phyloP scores from a whole-genome alignment of 2,113 vertebrate genomes.

The Natator depressus region DNA sequence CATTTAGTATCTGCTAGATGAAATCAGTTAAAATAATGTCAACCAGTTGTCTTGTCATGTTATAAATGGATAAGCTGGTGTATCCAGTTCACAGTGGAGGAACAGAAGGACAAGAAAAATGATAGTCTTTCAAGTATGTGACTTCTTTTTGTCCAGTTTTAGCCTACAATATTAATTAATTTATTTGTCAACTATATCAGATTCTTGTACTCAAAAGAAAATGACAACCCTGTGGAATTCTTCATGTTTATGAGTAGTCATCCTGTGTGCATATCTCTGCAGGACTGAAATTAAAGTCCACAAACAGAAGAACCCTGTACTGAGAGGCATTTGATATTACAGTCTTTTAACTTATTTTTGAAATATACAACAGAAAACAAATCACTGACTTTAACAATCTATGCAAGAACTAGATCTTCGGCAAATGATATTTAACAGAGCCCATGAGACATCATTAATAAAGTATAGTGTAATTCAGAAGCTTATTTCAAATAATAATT shows the following conservation, averaged over 20 bases:
- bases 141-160: not conserved
- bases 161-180: not conserved
- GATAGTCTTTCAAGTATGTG: fast-evolving
- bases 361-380: not conserved
- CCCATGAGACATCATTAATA: fast-evolving
- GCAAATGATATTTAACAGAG: not conserved
- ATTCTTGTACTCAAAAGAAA: not conserved
- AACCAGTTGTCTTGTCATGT: not conserved
- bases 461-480: not conserved
- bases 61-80: not conserved
- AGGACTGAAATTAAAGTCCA: not conserved
- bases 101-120: not conserved
- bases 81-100: not conserved
- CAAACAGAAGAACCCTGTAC: not conserved
- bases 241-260: fast-evolving
- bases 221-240: not conserved
- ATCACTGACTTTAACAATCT: not conserved
- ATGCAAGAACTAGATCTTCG: not conserved
- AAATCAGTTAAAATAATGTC: not conserved
- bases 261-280: not conserved
- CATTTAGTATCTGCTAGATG: not conserved
- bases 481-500: not conserved
- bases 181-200: not conserved
- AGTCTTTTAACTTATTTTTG: not conserved
- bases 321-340: not conserved